phyloP scores from a whole-genome alignment of 2,797 vertebrate genomes.

The Ficedula albicollis region DNA sequence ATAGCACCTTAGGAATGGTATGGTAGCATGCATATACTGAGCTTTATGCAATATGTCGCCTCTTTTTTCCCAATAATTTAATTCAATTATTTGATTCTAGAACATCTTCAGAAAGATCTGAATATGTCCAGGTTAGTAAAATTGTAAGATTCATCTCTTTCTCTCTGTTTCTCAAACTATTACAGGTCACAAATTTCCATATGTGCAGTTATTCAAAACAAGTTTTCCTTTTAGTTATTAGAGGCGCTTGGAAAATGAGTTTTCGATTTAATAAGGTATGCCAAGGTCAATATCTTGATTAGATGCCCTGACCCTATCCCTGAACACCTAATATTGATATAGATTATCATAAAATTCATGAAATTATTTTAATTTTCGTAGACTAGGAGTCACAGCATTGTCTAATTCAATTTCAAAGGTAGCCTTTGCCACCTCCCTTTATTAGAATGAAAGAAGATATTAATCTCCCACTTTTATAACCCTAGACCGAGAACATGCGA shows the following conservation, averaged over 20 bases:
- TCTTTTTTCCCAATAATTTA: neutral
- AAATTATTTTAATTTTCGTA: neutral
- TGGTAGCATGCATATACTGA: neutral
- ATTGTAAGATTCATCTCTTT: neutral
- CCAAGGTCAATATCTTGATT: neutral
- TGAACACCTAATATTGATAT: neutral
- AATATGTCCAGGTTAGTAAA: neutral
- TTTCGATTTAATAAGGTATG: neutral
- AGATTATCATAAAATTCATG: neutral
- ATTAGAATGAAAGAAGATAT: neutral
- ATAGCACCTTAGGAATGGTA: neutral
- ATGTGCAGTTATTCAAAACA: neutral
- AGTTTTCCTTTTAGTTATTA: neutral
- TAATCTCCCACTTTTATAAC: neutral
- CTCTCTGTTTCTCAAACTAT: neutral
- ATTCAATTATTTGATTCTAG: neutral
- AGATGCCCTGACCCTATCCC: neutral
- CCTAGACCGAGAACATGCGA: neutral
- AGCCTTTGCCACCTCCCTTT: neutral
- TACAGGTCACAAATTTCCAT: neutral
- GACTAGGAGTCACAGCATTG: neutral
- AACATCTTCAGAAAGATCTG: neutral
- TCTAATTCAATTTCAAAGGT: slow-evolving; percentile 21
- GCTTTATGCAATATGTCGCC: neutral
- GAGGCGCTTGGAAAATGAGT: neutral